These are phyloP conservation scores for Ginglymostoma cirratum DNA, from an alignment of 2,113 vertebrate genomes.

Conservation along the genomic window DNA sequence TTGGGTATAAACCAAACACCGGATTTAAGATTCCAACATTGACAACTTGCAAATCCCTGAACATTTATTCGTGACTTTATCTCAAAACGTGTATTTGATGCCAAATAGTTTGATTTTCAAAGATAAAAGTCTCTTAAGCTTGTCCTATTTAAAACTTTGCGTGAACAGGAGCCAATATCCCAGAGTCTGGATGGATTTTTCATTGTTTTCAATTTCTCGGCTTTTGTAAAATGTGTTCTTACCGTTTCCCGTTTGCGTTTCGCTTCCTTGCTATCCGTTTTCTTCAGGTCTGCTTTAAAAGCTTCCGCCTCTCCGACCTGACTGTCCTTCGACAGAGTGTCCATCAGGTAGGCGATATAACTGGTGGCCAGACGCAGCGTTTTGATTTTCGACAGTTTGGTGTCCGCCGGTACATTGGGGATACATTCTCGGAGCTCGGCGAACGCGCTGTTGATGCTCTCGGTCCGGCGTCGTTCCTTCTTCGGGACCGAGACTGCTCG, in stretches of 20 bases:
- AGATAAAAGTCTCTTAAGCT: not conserved
- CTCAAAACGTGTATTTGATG: not conserved
- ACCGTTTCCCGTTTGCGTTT: slow-evolving; percentile 85
- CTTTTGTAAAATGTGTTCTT: slow-evolving; percentile 44
- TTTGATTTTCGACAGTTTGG: slow-evolving; percentile 83
- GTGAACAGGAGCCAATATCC: not conserved
- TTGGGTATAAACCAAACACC: not conserved
- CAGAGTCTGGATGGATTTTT: no score
- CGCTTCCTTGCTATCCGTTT: slow-evolving; percentile 73
- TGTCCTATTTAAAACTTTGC: no score
- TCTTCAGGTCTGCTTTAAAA: slow-evolving; percentile 90
- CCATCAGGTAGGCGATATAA: slow-evolving; percentile 83
- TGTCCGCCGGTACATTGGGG: slow-evolving; percentile 80
- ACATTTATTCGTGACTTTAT: not conserved
- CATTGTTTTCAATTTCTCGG: no score
- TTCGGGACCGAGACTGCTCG: slow-evolving; percentile 72
- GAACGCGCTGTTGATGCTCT: slow-evolving; percentile 84
- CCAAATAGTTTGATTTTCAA: not conserved
- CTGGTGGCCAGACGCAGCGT: slow-evolving; percentile 77
- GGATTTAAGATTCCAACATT: no score
- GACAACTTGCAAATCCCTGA: not conserved
- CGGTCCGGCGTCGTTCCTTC: slow-evolving; percentile 81
- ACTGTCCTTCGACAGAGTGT: slow-evolving; percentile 82
- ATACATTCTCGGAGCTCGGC: slow-evolving; percentile 79
- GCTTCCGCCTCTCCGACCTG: slow-evolving; percentile 74